A percentile compares a stretch with the other conserved stretches of the same genome.
These are phyloP conservation scores for Tragelaphus strepsiceros DNA, from an alignment of 2,113 vertebrate species.

Conservation along the genomic window DNA sequence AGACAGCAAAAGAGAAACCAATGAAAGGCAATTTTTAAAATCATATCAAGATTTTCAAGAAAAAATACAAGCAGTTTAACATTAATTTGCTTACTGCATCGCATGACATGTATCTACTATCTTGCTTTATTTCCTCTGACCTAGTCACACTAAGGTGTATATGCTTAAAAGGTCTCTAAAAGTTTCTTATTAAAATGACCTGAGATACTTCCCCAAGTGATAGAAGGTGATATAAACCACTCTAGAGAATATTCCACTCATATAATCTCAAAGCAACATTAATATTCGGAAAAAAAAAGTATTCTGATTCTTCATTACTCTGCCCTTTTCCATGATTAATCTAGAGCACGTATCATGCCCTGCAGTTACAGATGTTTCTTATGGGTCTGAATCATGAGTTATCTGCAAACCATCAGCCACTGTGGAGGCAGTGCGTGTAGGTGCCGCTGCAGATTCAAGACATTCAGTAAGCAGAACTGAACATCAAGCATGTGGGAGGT, in stretches of 20 bases:
- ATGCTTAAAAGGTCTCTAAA: constrained; percentile 71
- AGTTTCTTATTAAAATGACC: constrained; percentile 71
- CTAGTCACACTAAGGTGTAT: constrained; percentile 74
- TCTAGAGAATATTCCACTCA: constrained; percentile 40
- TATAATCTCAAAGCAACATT: constrained; percentile 46
- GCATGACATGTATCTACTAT: constrained; percentile 71
- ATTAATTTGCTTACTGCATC: constrained; percentile 66
- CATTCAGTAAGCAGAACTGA: constrained; percentile 39
- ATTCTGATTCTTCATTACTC: constrained; percentile 72
- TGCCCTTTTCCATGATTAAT: constrained; percentile 70
- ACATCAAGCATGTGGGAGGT: constrained; percentile 50
- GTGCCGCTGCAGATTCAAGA: constrained; percentile 35
- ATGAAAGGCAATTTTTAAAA: constrained; percentile 29
- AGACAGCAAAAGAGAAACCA: constrained; percentile 7
- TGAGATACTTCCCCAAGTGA: constrained; percentile 51
- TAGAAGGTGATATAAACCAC: not conserved
- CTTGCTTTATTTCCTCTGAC: constrained; percentile 78
- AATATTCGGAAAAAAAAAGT: constrained; percentile 63
- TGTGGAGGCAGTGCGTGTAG: constrained; percentile 24
- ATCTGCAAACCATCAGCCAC: constrained; percentile 52
- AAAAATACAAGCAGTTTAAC: constrained; percentile 60
- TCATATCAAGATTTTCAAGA: constrained; percentile 57
- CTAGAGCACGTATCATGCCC: constrained; percentile 66
- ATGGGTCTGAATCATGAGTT: constrained; percentile 54
- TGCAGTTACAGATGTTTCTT: constrained; percentile 69